phyloP scores from a whole-genome alignment of 2,888 invertebrate genomes.

The Erpobdella octoculata region DNA sequence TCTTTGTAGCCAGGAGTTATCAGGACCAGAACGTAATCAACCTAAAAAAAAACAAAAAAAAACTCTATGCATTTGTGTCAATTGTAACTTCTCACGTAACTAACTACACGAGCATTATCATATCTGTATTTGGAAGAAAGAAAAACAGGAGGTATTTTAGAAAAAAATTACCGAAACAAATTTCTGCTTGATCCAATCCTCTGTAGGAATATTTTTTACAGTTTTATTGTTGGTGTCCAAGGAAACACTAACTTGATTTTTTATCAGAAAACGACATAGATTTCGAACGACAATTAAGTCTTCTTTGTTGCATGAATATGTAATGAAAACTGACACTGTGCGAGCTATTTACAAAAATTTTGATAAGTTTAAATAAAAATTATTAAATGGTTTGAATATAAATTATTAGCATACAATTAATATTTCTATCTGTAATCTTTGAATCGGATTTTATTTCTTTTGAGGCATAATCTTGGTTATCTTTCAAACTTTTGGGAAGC shows the following conservation, averaged over 20 bases:
- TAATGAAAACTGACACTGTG: neutral
- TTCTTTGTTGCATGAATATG: neutral
- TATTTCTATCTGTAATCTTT: too few species aligned
- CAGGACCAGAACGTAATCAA: neutral
- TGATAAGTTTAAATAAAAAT: neutral
- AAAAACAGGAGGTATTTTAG: neutral
- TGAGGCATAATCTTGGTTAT: too few species aligned
- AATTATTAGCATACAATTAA: too few species aligned
- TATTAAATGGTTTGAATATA: too few species aligned
- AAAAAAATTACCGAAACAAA: neutral
- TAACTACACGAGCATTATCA: neutral
- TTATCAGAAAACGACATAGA: neutral
- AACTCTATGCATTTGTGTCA: too few species aligned
- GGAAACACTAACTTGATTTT: slow-evolving; percentile 7
- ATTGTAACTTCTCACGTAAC: neutral
- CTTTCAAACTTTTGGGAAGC: too few species aligned
- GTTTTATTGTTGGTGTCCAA: neutral
- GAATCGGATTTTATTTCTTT: too few species aligned
- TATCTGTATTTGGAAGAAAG: neutral
- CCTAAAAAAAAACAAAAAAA: too few species aligned
- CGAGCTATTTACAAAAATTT: neutral
- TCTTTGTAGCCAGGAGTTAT: neutral
- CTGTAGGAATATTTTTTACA: neutral
- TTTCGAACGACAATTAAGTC: neutral
- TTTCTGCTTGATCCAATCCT: neutral